Evolutionary conservation across 53 echinoderm and acorn worm genomes (phyloP).

Genomic region (Holothuria leucospilota): DNA sequence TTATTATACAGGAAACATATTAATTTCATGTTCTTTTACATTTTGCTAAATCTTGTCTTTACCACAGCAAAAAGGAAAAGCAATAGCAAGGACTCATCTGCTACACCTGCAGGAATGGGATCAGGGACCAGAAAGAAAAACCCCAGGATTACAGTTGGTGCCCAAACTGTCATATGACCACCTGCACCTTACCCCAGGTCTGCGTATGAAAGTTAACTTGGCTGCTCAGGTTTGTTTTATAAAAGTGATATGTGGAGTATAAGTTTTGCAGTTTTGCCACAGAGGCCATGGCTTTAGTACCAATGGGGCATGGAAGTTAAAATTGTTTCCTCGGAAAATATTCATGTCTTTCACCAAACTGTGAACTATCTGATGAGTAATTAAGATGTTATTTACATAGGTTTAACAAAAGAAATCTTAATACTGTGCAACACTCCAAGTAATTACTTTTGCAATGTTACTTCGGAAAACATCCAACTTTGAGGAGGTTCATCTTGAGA

Average conservation of each 20-base stretch:
- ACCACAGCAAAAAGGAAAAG: background rate
- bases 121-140: slow-evolving; percentile 1
- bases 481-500: too few species aligned
- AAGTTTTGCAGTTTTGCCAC: background rate
- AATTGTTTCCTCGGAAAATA: too few species aligned
- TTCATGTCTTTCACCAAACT: too few species aligned
- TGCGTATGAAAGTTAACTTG: background rate
- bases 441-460: too few species aligned
- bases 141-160: background rate
- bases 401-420: too few species aligned
- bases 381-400: too few species aligned
- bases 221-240: slow-evolving; percentile 1
- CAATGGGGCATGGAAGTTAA: too few species aligned
- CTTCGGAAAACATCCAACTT: too few species aligned
- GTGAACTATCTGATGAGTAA: too few species aligned
- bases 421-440: too few species aligned
- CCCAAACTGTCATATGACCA: background rate
- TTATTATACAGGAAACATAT: background rate
- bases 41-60: background rate
- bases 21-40: too few species aligned
- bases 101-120: background rate
- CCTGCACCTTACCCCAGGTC: background rate
- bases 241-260: background rate
- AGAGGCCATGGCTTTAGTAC: too few species aligned
- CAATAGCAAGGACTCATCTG: background rate